Percentiles rank a stretch among this genome's conserved stretches.
These are phyloP conservation scores for Clitarchus hookeri DNA, from an alignment of 2,888 invertebrate species.

Conservation along the genomic window DNA sequence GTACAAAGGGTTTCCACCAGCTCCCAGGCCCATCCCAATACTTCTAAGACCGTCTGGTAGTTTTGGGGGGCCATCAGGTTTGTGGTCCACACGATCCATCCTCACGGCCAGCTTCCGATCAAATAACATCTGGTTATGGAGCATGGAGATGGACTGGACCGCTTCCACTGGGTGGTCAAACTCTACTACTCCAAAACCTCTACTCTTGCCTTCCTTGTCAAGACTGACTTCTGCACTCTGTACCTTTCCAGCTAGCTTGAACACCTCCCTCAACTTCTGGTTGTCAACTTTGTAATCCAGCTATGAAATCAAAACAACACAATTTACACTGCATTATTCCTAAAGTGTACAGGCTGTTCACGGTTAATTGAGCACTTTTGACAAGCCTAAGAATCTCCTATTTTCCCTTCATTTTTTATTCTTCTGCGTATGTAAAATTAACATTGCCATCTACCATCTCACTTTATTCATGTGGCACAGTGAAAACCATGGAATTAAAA, in stretches of 20 bases:
- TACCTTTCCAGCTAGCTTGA: conserved; percentile 95
- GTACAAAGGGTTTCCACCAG: conserved; percentile 86
- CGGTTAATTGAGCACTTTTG: no score
- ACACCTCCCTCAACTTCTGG: conserved; percentile 92
- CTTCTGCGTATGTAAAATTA: no score
- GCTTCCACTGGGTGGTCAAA: conserved; percentile 98
- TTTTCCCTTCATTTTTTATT: no score
- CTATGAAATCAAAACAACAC: conserved; percentile 58
- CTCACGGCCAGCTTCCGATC: conserved; percentile 94
- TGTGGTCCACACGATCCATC: conserved; percentile 84
- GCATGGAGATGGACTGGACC: conserved; percentile 97
- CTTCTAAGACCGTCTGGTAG: conserved; percentile 90
- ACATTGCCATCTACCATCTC: no score
- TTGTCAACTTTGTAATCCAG: conserved; percentile 95
- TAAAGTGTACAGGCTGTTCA: no score
- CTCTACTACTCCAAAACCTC: conserved; percentile 94
- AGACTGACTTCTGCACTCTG: conserved; percentile 85
- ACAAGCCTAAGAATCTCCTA: no score
- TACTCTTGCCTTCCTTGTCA: conserved; percentile 95
- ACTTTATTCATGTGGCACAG: no score
- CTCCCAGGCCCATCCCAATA: conserved; percentile 92
- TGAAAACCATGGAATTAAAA: no score
- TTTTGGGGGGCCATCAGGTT: conserved; percentile 66
- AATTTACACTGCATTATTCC: no score
- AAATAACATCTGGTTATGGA: conserved; percentile 91